Evolutionary conservation across 1,140 invertebrate genomes (phyloP).

Genomic region (Argopecten irradians): DNA sequence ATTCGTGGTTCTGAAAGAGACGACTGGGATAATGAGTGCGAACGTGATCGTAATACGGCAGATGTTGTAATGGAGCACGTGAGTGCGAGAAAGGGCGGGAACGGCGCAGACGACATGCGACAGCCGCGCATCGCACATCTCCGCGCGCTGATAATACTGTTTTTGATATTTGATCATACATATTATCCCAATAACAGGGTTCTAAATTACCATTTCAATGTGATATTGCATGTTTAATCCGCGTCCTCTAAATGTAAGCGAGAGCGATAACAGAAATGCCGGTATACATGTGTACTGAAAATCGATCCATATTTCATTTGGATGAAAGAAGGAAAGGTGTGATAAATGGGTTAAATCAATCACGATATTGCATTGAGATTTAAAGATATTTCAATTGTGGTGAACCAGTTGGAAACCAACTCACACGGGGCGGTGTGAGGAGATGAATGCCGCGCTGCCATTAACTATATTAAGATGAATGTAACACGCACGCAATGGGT

Average conservation of each 20-base stretch:
- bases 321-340: neutral
- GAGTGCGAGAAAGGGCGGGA: neutral
- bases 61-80: slow-evolving; percentile 4
- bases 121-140: neutral
- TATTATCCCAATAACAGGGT: neutral
- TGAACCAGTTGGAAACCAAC: neutral
- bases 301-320: slow-evolving; percentile 2
- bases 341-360: neutral
- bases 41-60: neutral
- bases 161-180: neutral
- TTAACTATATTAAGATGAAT: neutral
- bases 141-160: neutral
- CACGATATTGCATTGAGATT: slow-evolving; percentile 1
- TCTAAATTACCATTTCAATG: neutral
- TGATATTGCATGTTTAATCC: slow-evolving; percentile 11
- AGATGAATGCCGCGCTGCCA: neutral
- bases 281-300: neutral
- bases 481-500: no score
- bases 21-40: neutral
- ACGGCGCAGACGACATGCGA: slow-evolving; percentile 12
- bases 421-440: neutral
- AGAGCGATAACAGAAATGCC: neutral
- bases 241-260: neutral
- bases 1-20: neutral
- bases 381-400: neutral